Evolutionary conservation across 2,888 invertebrate species (phyloP), one percentile per base, ranked within the genome.

Genomic region (Patella ulyssiponensis): DNA sequence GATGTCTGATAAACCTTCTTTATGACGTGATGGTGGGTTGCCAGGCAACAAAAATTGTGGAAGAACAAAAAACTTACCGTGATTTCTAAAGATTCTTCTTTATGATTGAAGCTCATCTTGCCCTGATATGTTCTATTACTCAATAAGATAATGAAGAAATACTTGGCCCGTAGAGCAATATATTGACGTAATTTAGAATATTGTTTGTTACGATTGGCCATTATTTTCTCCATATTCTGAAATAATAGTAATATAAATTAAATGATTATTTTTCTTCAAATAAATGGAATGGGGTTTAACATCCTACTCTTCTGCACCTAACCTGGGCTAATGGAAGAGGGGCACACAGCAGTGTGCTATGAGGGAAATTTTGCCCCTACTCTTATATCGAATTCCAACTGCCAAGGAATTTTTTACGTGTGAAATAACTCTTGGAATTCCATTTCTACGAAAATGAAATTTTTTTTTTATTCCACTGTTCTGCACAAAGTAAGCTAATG

Each of bases 51-150:
- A 44, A 44, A 44, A 1, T 9, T 44, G 44, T 44, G 44, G 44
- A 44, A 44, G 44, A 44, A 44, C 7, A 1, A 44, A 33, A 69
- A 76, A 84, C 86, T 88, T 86, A 92, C 91, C 74, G 83, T 80
- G 79, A 92, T 87, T n/a, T 90, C 88, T 33, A 92, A 83, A 5
- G 85, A 85, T 80, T 90, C 89, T 69, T 87, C 87, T 14, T 85
- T 78, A 81, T 92, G 91, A 83, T 90, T 87, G 83, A 92, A 90
- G 23, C 80, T 84, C 81, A 92, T 87, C 75, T 87, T 86, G 12
- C 92, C 92, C n/a, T 79, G 83, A 80, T 89, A 92, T 54, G 89
- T 84, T 51, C 91, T 82, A 77, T 89, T 88, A 44, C 79, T 81
- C 73, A 92, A 83, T 74, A 89, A 84, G 7, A 88, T 82, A 23